Base-by-base conservation (phyloP, 2,797 vertebrate genomes). In the Lagocephalus sceleratus region DNA sequence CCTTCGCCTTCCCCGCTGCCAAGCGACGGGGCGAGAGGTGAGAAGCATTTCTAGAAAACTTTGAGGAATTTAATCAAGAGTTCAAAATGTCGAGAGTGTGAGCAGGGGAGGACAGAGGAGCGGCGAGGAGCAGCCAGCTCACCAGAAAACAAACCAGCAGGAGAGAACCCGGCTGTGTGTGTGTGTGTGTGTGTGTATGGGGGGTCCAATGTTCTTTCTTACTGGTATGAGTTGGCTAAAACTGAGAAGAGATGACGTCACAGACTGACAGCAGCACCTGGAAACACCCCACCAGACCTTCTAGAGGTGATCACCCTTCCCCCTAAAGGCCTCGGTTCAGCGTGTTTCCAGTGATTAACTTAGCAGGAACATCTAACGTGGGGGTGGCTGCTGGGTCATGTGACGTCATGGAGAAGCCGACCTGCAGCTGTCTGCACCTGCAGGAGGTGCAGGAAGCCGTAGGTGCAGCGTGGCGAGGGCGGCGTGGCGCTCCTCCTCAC, bases 401-500 rank as follows among this genome's bases (percentile, higher is more conserved):
- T 25, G 23, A 25, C 7, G 23, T 10, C 29, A 9, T 29, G 8
- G 2, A 1, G 11, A 29, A 10, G 8, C 8, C 29, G 23, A 25
- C 1, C 25, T 25, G 25, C 25, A 25, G 25, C 25, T 25, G 5
- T 25, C 2, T 25, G 25, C 5, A 25, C 25, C 25, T 25, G 25
- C 25, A 25, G 25, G 2, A 25, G 25, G 25, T 25, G 25, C 25
- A 25, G 25, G 8, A 6, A 25, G 25, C 25, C 8, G 25, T 8
- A 25, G 25, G 4, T 25, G 25, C 5, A 25, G 26, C 26, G 11
- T 5, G 25, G 2, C 6, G 25, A 15, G 38, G 16, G 6, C 16
- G 16, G 38, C 14, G 38, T 11, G 3, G 42, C 40, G 41, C 20
- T 46, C 1, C 19, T 38, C 2, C 92, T 94, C 77, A 98, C 95